Base-by-base conservation (phyloP, 2,113 vertebrate species). In the Podocnemis expansa region DNA sequence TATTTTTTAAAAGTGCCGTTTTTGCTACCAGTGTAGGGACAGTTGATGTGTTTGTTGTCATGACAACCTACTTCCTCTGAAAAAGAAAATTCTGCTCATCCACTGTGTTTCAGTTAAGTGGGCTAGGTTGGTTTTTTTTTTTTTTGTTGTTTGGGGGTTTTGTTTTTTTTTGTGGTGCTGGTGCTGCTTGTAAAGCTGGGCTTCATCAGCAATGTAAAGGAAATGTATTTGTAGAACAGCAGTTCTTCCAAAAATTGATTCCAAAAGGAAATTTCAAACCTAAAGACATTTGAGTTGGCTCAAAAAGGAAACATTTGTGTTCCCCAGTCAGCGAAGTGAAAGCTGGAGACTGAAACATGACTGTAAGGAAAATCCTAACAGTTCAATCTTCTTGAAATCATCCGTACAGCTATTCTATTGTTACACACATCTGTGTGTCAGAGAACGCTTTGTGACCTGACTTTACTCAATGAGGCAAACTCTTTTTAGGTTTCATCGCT, bases 101-200 rank as follows among this genome's bases (percentile, higher is more conserved):
- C 27, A 3, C 63, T 2, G 67, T 75, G 49, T 5, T 58, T 79
- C 75, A 88, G 73, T 78, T 86, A 17, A 17, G 3, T 38, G 5
- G 55, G 76, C 52, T 76, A 34, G 11, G 70, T 75, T n/a, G n/a
- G n/a, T n/a, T n/a, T n/a, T n/a, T n/a, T n/a, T n/a, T n/a, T n/a
- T n/a, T n/a, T n/a, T n/a, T n/a, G n/a, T n/a, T n/a, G n/a, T n/a
- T n/a, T n/a, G n/a, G n/a, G n/a, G n/a, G n/a, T n/a, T n/a, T n/a
- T n/a, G n/a, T n/a, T n/a, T 47, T 75, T 29, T 45, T 55, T 38
- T 76, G 45, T 52, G 81, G 41, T 0, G 0, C 81, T 85, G 84
- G 80, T 95, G 96, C 94, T 84, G 34, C 63, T n/a, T 41, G 96
- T 94, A 96, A 97, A 91, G 88, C 29, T 93, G 87, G 56, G 84